Conservation (phyloP, 2,888 invertebrate genomes). For the Cremastinae sp. region DNA sequence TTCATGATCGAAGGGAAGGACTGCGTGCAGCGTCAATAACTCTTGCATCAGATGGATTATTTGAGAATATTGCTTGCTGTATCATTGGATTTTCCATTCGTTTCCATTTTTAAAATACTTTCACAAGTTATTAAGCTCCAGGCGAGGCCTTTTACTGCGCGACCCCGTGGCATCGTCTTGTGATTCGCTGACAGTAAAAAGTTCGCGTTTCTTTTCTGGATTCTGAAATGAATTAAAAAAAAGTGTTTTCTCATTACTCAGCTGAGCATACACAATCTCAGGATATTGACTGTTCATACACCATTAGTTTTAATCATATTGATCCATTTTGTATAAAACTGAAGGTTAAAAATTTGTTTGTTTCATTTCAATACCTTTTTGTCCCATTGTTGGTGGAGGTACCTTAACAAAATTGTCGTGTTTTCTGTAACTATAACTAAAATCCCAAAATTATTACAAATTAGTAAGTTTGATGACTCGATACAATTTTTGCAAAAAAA, state of each 20-base stretch:
- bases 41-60: conserved; percentile 5
- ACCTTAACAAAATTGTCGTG: conserved; percentile 95
- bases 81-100: conserved; percentile 47
- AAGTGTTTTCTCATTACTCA: neutral
- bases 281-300: too few relatives aligned
- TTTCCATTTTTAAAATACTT: conserved; percentile 45
- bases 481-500: neutral
- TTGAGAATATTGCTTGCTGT: conserved; percentile 34
- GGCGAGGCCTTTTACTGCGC: conserved; percentile 84
- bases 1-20: conserved; percentile 20
- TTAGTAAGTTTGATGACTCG: too few relatives aligned
- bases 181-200: conserved; percentile 79
- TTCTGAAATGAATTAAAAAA: conserved; percentile 76
- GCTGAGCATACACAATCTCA: too few relatives aligned
- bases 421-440: conserved; percentile 97
- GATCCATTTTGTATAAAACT: too few relatives aligned
- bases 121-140: conserved; percentile 79
- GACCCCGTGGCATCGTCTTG: conserved; percentile 83
- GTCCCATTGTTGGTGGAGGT: conserved; percentile 97
- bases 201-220: conserved; percentile 84
- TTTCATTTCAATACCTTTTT: conserved; percentile 85
- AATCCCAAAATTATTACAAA: neutral
- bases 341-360: too few relatives aligned
- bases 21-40: conserved; percentile 16
- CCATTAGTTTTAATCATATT: too few relatives aligned